Base-by-base conservation (phyloP, 35 echinoderm and acorn worm species). In the Diadema setosum region DNA sequence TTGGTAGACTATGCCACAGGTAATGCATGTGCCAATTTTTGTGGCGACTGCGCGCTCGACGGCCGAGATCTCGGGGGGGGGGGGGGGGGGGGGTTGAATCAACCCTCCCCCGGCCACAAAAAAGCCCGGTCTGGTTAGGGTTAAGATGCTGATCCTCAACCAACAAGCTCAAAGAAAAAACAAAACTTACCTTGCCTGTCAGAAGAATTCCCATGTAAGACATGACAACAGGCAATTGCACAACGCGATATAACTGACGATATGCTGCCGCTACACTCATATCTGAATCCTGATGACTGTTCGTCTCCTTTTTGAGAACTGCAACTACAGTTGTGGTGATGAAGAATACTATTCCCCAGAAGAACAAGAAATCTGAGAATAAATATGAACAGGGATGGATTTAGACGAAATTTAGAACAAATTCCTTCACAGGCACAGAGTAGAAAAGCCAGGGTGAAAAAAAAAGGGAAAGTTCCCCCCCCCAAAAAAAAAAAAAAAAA, bases 301-400 rank as follows among this genome's bases (percentile, higher is more conserved):
- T 18, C 32, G 61, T 63, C 80, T 95, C 96, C 9, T 37, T 41
- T 63, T 99, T 99, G 16, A 99, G 70, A 16, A 94, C 20, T 23
- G 63, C 81, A 11, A 99, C 82, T 1, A 99, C 52, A 4, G 96
- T 94, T 4, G 96, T 99, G 5, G 93, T 92, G 15, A 99, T 76
- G 12, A 99, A 75, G 76, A 99, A 94, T 7, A 99, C 93, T 59
- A 87, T 67, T 0, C 92, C 96, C 96, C 96, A 99, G 83, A 99
- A 95, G 63, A 65, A 98, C 20, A 99, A 61, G 60, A 99, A 99
- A 80, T 91, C 92, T 95, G 82, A 14, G 42, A 2, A 67, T 14
- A 32, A 67, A 67, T 7, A 67, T 3, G 5, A 15, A 67, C 30
- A 63, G 31, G 17, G 27, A 67, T 15, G 0, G 9, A 60, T 23